A percentile compares a stretch with the other conserved stretches of the same genome.
phyloP scores from a whole-genome alignment of 2,113 vertebrate genomes.

The Podarcis muralis region DNA sequence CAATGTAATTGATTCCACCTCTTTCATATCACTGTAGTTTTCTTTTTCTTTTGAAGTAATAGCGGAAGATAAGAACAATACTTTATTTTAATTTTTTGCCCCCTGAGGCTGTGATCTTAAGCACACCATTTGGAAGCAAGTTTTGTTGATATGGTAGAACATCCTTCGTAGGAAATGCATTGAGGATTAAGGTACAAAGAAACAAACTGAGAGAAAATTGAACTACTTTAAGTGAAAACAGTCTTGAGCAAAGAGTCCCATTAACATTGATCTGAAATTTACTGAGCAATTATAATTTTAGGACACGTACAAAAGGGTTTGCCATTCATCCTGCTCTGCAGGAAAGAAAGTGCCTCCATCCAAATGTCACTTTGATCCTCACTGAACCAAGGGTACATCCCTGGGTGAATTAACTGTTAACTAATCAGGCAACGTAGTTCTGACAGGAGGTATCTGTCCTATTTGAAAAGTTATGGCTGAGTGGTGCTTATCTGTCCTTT shows the following conservation, averaged over 20 bases:
- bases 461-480: background rate
- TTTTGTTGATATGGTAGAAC: background rate
- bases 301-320: background rate
- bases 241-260: background rate
- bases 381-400: slow-evolving; percentile 1
- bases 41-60: background rate
- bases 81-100: background rate
- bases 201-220: background rate
- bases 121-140: background rate
- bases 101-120: background rate
- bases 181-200: background rate
- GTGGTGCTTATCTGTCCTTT: no score
- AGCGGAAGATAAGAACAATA: background rate
- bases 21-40: background rate
- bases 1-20: background rate
- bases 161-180: background rate
- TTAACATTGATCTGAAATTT: background rate
- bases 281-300: background rate
- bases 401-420: background rate
- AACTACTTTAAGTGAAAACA: background rate
- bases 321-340: background rate
- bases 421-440: background rate
- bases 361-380: slow-evolving; percentile 12
- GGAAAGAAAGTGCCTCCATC: slow-evolving; percentile 1
- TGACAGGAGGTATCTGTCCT: background rate